Evolutionary conservation across 1,140 invertebrate species (phyloP).

Genomic region (Pantala flavescens): DNA sequence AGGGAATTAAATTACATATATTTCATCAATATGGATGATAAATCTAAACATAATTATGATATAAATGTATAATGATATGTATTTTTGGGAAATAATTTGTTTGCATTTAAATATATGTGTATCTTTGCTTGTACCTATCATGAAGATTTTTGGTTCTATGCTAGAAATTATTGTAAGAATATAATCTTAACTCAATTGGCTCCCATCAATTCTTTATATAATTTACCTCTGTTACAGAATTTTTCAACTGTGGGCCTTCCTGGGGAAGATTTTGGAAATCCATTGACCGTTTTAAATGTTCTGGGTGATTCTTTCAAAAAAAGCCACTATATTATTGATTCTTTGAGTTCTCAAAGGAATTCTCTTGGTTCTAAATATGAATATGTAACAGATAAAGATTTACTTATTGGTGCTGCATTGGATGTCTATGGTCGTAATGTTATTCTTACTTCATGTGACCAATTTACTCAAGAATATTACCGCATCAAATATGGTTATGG

Average conservation of each 20-base stretch:
- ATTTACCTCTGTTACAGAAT: constrained; percentile 26
- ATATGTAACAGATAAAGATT: constrained; percentile 60
- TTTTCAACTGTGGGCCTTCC: constrained; percentile 35
- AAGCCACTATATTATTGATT: constrained; percentile 50
- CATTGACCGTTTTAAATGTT: constrained; percentile 58
- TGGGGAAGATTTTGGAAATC: constrained; percentile 40
- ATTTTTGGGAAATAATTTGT: too few species aligned
- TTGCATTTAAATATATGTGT: too few species aligned
- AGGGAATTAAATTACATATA: too few species aligned
- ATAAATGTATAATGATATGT: too few species aligned
- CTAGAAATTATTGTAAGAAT: too few species aligned
- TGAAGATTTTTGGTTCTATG: too few species aligned
- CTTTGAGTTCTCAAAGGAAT: constrained; percentile 40
- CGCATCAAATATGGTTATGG: constrained; percentile 37
- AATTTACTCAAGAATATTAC: constrained; percentile 80
- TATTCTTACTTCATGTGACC: constrained; percentile 72
- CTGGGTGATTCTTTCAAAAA: constrained; percentile 45
- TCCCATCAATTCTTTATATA: too few species aligned
- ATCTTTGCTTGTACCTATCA: too few species aligned
- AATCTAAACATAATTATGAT: too few species aligned
- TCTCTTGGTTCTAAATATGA: constrained; percentile 27
- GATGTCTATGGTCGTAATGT: constrained; percentile 70
- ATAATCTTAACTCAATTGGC: too few species aligned
- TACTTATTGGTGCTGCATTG: constrained; percentile 67
- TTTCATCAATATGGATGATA: too few species aligned